Evolutionary conservation across 2,888 invertebrate genomes (phyloP), one percentile per base, ranked within the genome.

Genomic region (Sturmia bella): DNA sequence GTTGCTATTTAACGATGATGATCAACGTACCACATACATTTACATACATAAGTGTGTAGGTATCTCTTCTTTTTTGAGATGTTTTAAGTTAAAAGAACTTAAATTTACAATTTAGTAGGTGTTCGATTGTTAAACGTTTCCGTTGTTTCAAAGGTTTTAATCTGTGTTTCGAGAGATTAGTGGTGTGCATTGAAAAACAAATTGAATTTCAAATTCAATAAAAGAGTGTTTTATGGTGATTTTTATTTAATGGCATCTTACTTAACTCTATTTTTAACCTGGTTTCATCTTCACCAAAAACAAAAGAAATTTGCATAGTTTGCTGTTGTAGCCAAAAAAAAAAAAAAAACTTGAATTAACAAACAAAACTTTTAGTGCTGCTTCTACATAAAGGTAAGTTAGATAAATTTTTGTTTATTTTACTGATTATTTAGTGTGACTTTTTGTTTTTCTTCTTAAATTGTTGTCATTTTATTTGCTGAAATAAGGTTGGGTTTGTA

Each of bases 31-130:
- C n/a, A n/a, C n/a, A n/a, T n/a, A n/a, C n/a, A n/a, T n/a, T n/a
- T n/a, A n/a, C n/a, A n/a, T n/a, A n/a, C n/a, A n/a, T n/a, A n/a
- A n/a, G n/a, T n/a, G n/a, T n/a, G n/a, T n/a, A n/a, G n/a, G 32
- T 64, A 32, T 32, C 32, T 37, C 39, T 24, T 50, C 72, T 72
- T 52, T 32, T 32, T 52, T 54, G 32, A 79, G 66, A 66, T 73
- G 74, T 45, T 73, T 79, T 73, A 68, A 79, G 72, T 73, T 68
- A 54, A 79, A 73, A 52, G 52, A 73, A 54, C 59, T 61, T 37
- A 79, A 68, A 27, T 59, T 73, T 79, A 66, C 59, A 66, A 68
- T 66, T 79, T 79, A 79, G 78, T 79, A 72, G 78, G 43, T 66
- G 72, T 61, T 39, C 41, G 78, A 73, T 27, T 66, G 66, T 73